Percentiles rank a stretch among this genome's conserved stretches.
phyloP scores from a whole-genome alignment of 2,888 invertebrate genomes.

The Heliconius aoede region DNA sequence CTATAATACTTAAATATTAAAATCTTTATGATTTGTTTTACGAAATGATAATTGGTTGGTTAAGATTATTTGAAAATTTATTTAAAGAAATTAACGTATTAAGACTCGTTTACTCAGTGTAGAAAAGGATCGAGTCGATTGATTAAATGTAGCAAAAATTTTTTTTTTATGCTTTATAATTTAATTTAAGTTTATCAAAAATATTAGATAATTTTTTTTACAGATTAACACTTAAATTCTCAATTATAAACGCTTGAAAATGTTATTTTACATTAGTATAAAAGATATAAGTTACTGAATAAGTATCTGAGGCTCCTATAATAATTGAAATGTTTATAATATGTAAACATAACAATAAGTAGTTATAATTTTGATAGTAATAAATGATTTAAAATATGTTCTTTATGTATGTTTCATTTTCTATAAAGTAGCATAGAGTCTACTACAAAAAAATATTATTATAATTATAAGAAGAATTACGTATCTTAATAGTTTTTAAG shows the following conservation, averaged over 20 bases:
- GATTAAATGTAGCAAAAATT: too few relatives aligned
- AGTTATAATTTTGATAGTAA: slow-evolving; percentile 27
- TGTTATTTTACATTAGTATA: background rate
- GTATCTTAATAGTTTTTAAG: too few relatives aligned
- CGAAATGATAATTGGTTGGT: too few relatives aligned
- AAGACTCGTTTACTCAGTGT: too few relatives aligned
- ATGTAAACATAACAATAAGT: slow-evolving; percentile 15
- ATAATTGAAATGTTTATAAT: slow-evolving; percentile 12
- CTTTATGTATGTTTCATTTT: background rate
- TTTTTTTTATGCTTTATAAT: too few relatives aligned
- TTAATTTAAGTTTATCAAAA: background rate
- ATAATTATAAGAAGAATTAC: too few relatives aligned
- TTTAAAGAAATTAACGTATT: too few relatives aligned
- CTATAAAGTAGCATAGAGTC: background rate
- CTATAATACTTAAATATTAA: too few relatives aligned
- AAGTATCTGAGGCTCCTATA: slow-evolving; percentile 8
- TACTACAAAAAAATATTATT: too few relatives aligned
- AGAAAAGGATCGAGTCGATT: too few relatives aligned
- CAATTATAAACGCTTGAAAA: slow-evolving; percentile 13
- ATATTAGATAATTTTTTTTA: background rate
- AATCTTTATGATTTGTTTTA: too few relatives aligned
- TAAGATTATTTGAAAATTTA: too few relatives aligned
- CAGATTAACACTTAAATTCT: background rate
- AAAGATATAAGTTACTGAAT: background rate
- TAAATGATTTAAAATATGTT: slow-evolving; percentile 29